Conservation (phyloP, 2,888 invertebrate genomes). For the Conchocele bisecta region DNA sequence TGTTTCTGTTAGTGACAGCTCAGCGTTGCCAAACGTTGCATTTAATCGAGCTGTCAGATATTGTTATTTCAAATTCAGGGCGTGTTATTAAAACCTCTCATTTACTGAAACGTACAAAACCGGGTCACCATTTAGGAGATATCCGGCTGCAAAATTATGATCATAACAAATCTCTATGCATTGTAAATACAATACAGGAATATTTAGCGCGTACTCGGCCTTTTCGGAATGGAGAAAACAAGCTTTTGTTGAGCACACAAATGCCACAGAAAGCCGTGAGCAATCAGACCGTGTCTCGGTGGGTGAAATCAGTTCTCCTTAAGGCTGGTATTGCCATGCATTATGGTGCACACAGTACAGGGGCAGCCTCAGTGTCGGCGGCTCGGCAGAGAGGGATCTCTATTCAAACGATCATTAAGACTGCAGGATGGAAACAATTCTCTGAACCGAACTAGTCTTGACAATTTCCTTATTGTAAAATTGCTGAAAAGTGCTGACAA, state of each 20-base stretch:
- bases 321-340: conserved; percentile 29
- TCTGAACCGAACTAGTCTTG: too few relatives aligned
- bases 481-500: background rate
- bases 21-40: conserved; percentile 46
- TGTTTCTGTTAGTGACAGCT: conserved; percentile 36
- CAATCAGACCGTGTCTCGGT: conserved; percentile 32
- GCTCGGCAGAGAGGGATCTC: conserved; percentile 1
- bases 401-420: background rate
- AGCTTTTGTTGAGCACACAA: conserved; percentile 19
- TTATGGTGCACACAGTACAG: conserved; percentile 33
- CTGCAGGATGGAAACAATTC: background rate
- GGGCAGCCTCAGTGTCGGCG: conserved; percentile 22
- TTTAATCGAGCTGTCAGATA: conserved; percentile 22
- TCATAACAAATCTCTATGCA: conserved; percentile 20
- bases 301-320: conserved; percentile 29
- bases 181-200: conserved; percentile 10
- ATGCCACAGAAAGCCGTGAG: conserved; percentile 29
- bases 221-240: conserved; percentile 6
- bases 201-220: conserved; percentile 21
- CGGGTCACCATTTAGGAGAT: conserved; percentile 20
- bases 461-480: background rate
- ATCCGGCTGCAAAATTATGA: conserved; percentile 19
- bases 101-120: conserved; percentile 37
- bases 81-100: conserved; percentile 28
- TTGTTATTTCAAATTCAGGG: background rate